phyloP scores from a whole-genome alignment of 2,113 vertebrate species.

The Columba livia region DNA sequence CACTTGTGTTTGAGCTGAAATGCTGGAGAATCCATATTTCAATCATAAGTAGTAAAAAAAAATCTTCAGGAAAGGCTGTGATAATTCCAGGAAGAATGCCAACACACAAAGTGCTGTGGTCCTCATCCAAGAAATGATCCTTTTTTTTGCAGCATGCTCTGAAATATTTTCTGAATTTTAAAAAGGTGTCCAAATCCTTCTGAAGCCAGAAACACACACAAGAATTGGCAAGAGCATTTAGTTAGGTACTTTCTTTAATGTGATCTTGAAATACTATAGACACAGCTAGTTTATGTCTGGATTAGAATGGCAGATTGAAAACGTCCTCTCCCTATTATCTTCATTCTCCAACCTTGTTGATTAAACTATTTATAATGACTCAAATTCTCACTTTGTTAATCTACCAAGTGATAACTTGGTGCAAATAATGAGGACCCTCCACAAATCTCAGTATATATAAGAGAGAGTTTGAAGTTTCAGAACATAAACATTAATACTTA shows the following conservation, averaged over 20 bases:
- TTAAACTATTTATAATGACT: neutral
- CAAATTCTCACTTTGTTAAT: neutral
- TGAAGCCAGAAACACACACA: neutral
- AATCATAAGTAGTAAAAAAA: neutral
- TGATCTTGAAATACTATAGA: neutral
- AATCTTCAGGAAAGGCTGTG: neutral
- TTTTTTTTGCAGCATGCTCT: neutral
- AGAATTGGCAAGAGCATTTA: neutral
- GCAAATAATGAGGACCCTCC: neutral
- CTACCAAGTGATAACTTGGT: neutral
- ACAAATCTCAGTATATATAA: neutral
- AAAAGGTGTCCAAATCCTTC: neutral
- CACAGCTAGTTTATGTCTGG: neutral
- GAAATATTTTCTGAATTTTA: neutral
- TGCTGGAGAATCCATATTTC: neutral
- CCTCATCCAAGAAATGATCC: neutral
- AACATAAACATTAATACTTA: neutral
- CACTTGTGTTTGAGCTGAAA: neutral
- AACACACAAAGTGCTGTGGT: neutral
- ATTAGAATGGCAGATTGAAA: neutral
- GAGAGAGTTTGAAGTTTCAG: neutral
- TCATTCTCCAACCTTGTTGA: neutral
- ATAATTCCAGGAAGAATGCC: neutral
- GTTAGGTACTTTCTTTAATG: neutral
- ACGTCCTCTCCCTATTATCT: neutral